phyloP scores from a whole-genome alignment of 2,797 vertebrate species.

The Nannoperca australis region DNA sequence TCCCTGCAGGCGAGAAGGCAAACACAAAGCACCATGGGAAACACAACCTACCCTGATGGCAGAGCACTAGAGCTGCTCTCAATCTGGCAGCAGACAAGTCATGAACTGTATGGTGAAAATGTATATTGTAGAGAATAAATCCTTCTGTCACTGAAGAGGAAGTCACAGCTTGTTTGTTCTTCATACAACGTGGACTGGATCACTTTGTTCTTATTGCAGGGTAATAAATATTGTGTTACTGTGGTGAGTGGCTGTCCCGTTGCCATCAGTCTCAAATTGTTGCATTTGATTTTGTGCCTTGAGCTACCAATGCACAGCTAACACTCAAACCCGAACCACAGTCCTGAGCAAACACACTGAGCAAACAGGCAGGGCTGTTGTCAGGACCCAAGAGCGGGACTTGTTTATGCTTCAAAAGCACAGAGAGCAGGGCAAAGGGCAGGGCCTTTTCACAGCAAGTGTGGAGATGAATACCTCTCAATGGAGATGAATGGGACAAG shows the following conservation, averaged over 20 bases:
- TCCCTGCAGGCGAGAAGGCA: constrained; percentile 76
- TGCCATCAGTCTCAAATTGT: constrained; percentile 39
- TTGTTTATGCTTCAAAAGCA: constrained; percentile 58
- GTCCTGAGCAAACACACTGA: constrained; percentile 68
- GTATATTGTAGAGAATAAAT: constrained; percentile 42
- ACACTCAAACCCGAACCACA: constrained; percentile 42
- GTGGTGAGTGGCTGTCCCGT: constrained; percentile 28
- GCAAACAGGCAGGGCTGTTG: constrained; percentile 68
- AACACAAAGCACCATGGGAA: constrained; percentile 81
- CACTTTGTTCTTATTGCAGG: constrained; percentile 32
- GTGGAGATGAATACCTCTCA: constrained; percentile 56
- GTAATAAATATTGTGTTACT: constrained; percentile 61
- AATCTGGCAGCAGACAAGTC: constrained; percentile 52
- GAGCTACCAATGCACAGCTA: constrained; percentile 37
- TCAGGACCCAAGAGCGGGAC: constrained; percentile 20
- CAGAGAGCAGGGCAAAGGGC: constrained; percentile 55
- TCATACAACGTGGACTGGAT: constrained; percentile 29
- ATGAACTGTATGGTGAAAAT: constrained; percentile 45
- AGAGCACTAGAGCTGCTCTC: constrained; percentile 63
- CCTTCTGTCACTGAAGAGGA: constrained; percentile 51
- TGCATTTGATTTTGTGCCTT: constrained; percentile 39
- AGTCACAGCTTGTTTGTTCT: constrained; percentile 56
- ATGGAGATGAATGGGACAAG: constrained; percentile 70
- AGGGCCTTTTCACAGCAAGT: constrained; percentile 36
- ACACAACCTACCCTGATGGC: constrained; percentile 59